A percentile compares a stretch with the other conserved stretches of the same genome.
These are phyloP conservation scores for Camponotus floridanus DNA, from an alignment of 1,140 invertebrate species.

Conservation along the genomic window DNA sequence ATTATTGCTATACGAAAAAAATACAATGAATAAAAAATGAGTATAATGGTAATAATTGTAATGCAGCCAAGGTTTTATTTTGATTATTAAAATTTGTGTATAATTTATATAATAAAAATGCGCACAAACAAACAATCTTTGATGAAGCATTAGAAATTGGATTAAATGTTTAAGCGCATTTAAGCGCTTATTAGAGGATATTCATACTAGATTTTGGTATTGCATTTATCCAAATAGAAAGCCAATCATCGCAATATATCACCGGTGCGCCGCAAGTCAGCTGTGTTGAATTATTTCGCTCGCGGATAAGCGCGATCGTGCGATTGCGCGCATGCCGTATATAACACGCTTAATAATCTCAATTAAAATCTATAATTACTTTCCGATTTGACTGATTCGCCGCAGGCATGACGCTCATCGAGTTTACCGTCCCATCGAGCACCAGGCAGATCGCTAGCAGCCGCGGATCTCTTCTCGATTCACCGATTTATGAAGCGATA, in stretches of 20 bases:
- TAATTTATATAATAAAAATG: not conserved
- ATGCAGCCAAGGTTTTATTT: not conserved
- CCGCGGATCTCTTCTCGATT: slow-evolving; percentile 29
- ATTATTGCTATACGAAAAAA: not conserved
- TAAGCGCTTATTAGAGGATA: not conserved
- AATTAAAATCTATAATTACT: slow-evolving; percentile 64
- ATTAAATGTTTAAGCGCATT: not conserved
- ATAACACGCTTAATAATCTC: slow-evolving; percentile 48
- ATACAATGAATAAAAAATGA: not conserved
- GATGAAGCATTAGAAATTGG: not conserved
- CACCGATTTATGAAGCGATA: slow-evolving; percentile 57
- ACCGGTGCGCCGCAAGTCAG: not conserved
- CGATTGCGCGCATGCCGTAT: not conserved
- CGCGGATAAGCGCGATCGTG: slow-evolving; percentile 30
- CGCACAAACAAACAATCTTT: not conserved
- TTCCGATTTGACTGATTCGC: slow-evolving; percentile 63
- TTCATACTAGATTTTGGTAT: not conserved
- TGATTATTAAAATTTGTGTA: no score
- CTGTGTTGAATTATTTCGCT: slow-evolving; percentile 46
- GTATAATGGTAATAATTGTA: not conserved
- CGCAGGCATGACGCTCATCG: slow-evolving; percentile 14
- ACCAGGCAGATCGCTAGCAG: slow-evolving; percentile 15
- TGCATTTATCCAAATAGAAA: not conserved
- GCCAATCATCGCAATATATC: not conserved
- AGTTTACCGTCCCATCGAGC: slow-evolving; percentile 42